Percentiles rank a stretch among this genome's conserved stretches.
phyloP scores from a whole-genome alignment of 37 sponge, comb jelly and placozoan species.

The Beroe forskalii region DNA sequence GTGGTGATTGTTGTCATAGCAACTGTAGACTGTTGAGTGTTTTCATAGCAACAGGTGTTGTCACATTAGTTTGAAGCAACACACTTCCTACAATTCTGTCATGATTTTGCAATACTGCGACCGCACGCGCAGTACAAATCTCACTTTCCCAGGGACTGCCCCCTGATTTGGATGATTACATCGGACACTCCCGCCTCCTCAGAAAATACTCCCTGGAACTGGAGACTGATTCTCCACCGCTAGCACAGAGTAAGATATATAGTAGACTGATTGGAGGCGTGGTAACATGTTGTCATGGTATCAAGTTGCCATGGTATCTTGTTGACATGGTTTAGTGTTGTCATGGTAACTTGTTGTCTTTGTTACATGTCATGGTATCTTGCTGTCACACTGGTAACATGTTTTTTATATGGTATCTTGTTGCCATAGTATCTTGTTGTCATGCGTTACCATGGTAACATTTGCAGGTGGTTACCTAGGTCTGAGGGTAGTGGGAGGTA shows the following conservation, averaged over 20 bases:
- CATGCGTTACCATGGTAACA: no score
- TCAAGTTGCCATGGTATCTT: no score
- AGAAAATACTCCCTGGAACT: slow-evolving; percentile 28
- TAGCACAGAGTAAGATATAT: slow-evolving; percentile 34
- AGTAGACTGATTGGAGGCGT: no score
- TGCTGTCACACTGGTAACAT: no score
- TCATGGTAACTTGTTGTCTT: no score
- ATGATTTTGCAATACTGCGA: no score
- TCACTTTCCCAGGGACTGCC: slow-evolving; percentile 9
- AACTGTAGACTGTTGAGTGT: neutral
- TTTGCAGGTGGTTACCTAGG: slow-evolving; percentile 60
- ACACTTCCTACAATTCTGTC: neutral
- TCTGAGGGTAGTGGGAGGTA: slow-evolving; percentile 49
- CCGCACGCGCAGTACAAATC: neutral
- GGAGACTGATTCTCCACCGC: slow-evolving; percentile 1
- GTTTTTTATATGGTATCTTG: no score
- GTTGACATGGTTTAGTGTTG: no score
- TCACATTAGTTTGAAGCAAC: neutral
- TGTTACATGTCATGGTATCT: no score
- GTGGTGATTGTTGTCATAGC: neutral
- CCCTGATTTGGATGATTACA: slow-evolving; percentile 58
- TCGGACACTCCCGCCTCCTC: slow-evolving; percentile 60
- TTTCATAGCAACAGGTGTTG: neutral
- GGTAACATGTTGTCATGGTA: no score
- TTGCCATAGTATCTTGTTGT: no score